These are phyloP conservation scores for Microctonus brassicae DNA, from an alignment of 2,888 invertebrate genomes.

Conservation along the genomic window DNA sequence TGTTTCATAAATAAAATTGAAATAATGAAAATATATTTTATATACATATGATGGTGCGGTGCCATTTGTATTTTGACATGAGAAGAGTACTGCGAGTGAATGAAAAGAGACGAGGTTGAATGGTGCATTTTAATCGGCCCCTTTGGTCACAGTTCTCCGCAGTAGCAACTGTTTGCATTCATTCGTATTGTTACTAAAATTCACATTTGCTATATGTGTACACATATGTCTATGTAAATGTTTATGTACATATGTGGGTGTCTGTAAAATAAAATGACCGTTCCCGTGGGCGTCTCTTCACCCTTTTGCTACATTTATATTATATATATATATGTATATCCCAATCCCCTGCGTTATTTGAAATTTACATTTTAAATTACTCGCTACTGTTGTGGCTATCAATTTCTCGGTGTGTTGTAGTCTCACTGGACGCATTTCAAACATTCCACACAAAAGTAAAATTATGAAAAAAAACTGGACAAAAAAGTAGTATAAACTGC, in stretches of 20 bases:
- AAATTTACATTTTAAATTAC: slow-evolving; percentile 38
- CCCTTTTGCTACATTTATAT: slow-evolving; percentile 14
- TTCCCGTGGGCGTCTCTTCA: slow-evolving; percentile 28
- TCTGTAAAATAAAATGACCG: slow-evolving; percentile 26
- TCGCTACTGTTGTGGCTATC: slow-evolving; percentile 24
- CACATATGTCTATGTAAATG: no score
- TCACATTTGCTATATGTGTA: no score
- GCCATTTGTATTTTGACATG: neutral
- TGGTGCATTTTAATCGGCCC: slow-evolving; percentile 25
- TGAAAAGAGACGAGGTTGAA: neutral
- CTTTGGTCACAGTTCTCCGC: slow-evolving; percentile 14
- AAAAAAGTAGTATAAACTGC: neutral
- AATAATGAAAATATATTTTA: neutral
- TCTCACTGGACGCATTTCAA: slow-evolving; percentile 7
- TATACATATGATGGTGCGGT: neutral
- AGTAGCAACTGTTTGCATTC: neutral
- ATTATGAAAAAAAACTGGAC: neutral
- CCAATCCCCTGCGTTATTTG: slow-evolving; percentile 24
- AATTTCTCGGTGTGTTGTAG: slow-evolving; percentile 13
- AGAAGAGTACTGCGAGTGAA: neutral
- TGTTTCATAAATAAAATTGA: neutral
- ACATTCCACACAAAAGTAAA: slow-evolving; percentile 14
- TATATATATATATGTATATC: slow-evolving; percentile 4
- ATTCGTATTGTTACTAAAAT: neutral
- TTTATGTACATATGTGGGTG: neutral